These are phyloP conservation scores for Monochamus saltuarius DNA, from an alignment of 1,140 invertebrate genomes.

Conservation along the genomic window DNA sequence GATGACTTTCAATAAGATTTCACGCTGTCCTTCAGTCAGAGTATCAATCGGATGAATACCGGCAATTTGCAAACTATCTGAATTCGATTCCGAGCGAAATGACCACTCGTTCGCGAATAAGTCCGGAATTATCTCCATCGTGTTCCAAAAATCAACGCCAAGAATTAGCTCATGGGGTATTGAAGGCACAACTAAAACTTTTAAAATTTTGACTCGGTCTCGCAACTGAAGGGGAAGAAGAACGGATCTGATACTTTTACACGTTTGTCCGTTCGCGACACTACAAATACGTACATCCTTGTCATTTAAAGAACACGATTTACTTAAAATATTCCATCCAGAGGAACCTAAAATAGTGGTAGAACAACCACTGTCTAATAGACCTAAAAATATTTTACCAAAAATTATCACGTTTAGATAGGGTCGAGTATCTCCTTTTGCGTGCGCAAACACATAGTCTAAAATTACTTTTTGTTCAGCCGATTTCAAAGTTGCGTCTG, in stretches of 20 bases:
- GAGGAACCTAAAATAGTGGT: not conserved
- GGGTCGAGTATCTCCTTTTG: not conserved
- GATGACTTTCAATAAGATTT: not conserved
- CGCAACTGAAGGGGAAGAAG: not conserved
- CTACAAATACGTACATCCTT: not conserved
- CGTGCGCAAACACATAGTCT: not conserved
- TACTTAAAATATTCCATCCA: not conserved
- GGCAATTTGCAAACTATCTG: not conserved
- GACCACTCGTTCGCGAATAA: not conserved
- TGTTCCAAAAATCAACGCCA: slow-evolving; percentile 6
- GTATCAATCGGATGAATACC: not conserved
- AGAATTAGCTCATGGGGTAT: slow-evolving; percentile 1
- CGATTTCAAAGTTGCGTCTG: no score
- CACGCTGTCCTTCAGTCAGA: not conserved
- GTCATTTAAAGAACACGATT: not conserved
- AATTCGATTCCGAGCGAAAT: not conserved
- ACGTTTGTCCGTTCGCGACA: not conserved
- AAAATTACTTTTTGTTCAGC: no score
- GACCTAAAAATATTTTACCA: not conserved
- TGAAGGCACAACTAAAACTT: not conserved
- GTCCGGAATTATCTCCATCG: not conserved
- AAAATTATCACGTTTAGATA: not conserved
- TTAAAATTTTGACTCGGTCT: not conserved
- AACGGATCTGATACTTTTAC: not conserved
- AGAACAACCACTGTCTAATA: not conserved